Evolutionary conservation across 1,140 invertebrate species (phyloP).

Genomic region (Papilio machaon): DNA sequence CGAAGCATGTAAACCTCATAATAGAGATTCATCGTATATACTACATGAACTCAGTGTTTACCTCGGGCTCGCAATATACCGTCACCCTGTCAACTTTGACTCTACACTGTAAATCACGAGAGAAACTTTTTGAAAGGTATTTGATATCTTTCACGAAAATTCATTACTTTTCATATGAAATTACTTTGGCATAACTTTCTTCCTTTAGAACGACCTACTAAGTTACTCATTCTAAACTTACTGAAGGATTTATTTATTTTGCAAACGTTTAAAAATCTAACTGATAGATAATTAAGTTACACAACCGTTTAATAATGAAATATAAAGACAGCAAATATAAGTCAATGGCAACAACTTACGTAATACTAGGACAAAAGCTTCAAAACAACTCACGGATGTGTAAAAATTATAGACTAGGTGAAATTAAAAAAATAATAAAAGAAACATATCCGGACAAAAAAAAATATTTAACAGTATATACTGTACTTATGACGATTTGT

Average conservation of each 20-base stretch:
- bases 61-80: neutral
- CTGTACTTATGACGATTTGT: too few species aligned
- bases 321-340: neutral
- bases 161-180: too few species aligned
- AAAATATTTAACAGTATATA: too few species aligned
- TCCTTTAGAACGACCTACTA: neutral
- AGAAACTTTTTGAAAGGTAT: neutral
- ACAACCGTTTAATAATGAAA: neutral
- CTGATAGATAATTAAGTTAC: neutral
- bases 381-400: neutral
- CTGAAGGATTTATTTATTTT: neutral
- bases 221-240: neutral
- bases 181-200: too few species aligned
- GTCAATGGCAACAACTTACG: neutral
- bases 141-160: too few species aligned
- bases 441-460: neutral
- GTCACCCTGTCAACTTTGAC: neutral
- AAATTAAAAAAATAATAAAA: neutral
- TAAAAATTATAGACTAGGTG: neutral
- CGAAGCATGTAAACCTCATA: slow-evolving; percentile 57
- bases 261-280: too few species aligned
- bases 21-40: slow-evolving; percentile 42
- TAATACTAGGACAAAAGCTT: neutral
- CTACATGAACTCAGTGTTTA: neutral
- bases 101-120: neutral